phyloP scores from a whole-genome alignment of 2,888 invertebrate species.

The Athripsodes cinereus region DNA sequence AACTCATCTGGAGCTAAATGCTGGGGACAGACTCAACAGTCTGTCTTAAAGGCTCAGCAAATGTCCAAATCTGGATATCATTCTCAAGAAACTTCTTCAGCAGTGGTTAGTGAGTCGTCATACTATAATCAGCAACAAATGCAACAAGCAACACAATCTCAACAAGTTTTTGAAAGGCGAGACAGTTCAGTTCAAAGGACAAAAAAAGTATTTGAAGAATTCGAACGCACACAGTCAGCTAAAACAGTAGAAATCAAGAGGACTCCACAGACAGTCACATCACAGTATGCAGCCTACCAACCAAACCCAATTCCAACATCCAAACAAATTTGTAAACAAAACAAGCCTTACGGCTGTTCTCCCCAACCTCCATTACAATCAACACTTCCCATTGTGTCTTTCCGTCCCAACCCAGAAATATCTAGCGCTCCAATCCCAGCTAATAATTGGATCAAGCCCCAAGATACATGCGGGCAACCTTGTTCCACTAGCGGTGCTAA shows the following conservation, averaged over 20 bases:
- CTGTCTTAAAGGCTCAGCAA: constrained; percentile 43
- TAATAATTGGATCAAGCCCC: constrained; percentile 28
- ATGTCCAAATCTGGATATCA: constrained; percentile 38
- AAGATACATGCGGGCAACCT: constrained; percentile 34
- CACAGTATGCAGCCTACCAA: constrained; percentile 28
- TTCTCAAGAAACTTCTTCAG: constrained; percentile 31
- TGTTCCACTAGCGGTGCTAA: constrained; percentile 52
- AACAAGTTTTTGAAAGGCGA: constrained; percentile 49
- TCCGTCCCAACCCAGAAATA: constrained; percentile 42
- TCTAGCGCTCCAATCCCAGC: constrained; percentile 20
- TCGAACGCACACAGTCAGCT: constrained; percentile 58
- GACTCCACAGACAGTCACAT: constrained; percentile 33
- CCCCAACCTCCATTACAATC: constrained; percentile 35
- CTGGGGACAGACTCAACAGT: constrained; percentile 42
- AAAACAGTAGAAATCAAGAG: constrained; percentile 58
- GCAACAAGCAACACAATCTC: constrained; percentile 34
- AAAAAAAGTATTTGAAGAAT: constrained; percentile 61
- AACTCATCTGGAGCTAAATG: constrained; percentile 35
- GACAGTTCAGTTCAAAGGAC: constrained; percentile 57
- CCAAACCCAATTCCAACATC: constrained; percentile 15
- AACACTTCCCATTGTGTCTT: constrained; percentile 36
- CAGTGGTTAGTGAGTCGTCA: constrained; percentile 33
- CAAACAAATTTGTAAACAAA: constrained; percentile 11
- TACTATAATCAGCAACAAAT: constrained; percentile 29
- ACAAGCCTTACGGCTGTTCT: constrained; percentile 19